Percentiles rank a stretch among this genome's conserved stretches.
Conservation (phyloP, 2,888 invertebrate genomes). For the Laspeyria flexula region DNA sequence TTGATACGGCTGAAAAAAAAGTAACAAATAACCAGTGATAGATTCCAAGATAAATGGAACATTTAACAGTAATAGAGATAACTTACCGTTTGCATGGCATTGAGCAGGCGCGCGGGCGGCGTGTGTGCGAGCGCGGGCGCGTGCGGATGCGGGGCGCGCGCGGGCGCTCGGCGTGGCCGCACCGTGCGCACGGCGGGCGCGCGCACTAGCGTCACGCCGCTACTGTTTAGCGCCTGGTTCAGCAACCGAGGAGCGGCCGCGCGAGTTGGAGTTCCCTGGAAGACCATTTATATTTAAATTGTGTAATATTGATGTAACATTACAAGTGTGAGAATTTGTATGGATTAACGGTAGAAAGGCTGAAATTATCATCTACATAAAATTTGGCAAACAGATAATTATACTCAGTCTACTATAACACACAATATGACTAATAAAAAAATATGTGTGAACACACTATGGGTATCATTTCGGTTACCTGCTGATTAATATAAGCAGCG, state of each 20-base stretch:
- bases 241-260: conserved; percentile 67
- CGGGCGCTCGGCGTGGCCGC: conserved; percentile 59
- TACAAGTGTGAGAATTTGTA: too few species aligned
- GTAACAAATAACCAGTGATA: too few species aligned
- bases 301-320: too few species aligned
- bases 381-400: too few species aligned
- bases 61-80: background rate
- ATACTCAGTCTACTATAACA: too few species aligned
- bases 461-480: conserved; percentile 48
- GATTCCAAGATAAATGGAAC: too few species aligned
- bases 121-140: conserved; percentile 32
- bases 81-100: conserved; percentile 42
- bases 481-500: conserved; percentile 77
- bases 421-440: too few species aligned
- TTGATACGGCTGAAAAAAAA: too few species aligned
- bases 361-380: too few species aligned
- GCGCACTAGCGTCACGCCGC: conserved; percentile 65
- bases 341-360: too few species aligned
- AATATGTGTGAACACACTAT: background rate
- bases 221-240: conserved; percentile 65
- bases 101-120: conserved; percentile 45
- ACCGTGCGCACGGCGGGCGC: conserved; percentile 60
- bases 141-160: conserved; percentile 48
- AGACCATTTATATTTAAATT: background rate
- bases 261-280: conserved; percentile 60